Conservation (phyloP, 2,797 vertebrate species). For the Hoplostethus atlanticus region DNA sequence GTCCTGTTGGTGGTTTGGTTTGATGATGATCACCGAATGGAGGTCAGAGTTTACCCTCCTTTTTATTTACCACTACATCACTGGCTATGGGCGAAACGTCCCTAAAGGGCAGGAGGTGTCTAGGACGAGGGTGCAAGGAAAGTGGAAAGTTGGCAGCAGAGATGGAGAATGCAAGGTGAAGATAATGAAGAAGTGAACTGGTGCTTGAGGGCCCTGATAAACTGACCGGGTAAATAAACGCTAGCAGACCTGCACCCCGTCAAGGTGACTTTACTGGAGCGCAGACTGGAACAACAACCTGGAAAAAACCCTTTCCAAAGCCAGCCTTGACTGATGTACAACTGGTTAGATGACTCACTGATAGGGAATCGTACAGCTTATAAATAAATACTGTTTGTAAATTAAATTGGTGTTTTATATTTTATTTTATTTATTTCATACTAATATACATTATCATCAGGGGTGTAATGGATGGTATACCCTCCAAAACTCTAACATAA, state of each 20-base stretch:
- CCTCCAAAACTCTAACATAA: too few relatives aligned
- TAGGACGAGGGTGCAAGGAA: not conserved
- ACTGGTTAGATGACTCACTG: too few relatives aligned
- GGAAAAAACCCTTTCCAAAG: not conserved
- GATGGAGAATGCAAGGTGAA: conserved; percentile 10
- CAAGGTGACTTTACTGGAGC: conserved; percentile 62
- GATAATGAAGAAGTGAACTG: conserved; percentile 35
- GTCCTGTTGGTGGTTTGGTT: too few relatives aligned
- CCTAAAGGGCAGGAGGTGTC: not conserved
- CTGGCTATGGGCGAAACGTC: not conserved
- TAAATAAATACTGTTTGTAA: too few relatives aligned
- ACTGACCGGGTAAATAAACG: conserved; percentile 48
- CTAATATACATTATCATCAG: too few relatives aligned
- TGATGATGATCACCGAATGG: too few relatives aligned
- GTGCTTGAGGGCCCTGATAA: conserved; percentile 24
- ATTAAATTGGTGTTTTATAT: too few relatives aligned
- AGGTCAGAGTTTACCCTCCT: too few relatives aligned
- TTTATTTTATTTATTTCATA: too few relatives aligned
- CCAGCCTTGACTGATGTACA: too few relatives aligned
- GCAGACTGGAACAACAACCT: not conserved
- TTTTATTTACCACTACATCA: not conserved
- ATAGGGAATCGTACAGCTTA: too few relatives aligned
- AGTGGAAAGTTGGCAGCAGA: conserved; percentile 41
- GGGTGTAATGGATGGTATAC: too few relatives aligned
- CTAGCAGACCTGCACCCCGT: conserved; percentile 5